Evolutionary conservation across 2,797 vertebrate genomes (phyloP), one percentile per base, ranked within the genome.

Genomic region (Mycteria americana): DNA sequence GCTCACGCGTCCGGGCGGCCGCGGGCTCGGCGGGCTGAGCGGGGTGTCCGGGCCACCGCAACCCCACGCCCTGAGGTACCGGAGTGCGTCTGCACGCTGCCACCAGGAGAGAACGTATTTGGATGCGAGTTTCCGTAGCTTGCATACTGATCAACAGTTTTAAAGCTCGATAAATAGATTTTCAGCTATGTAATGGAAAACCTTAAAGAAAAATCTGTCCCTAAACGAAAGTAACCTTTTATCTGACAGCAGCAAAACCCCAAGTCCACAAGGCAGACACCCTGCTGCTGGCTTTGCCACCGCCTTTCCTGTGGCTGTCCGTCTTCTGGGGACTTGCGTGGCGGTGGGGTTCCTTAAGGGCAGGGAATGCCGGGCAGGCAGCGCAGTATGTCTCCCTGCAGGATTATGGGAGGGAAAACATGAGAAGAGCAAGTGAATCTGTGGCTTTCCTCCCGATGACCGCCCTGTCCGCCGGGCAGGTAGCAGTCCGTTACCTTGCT

Each of bases 291-390:
- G 33, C 39, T 54, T 39, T 30, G 65, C 53, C 39, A 2, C 51
- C 15, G 12, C 5, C 1, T 18, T 53, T 13, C 23, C 13, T 4
- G 1, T 0, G 48, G 46, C 73, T 11, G 67, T 6, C 57, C 16
- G 2, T 10, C 11, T 18, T 25, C 60, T 5, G 41, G 46, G 5
- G 14, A 7, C 25, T 5, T 8, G 46, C 7, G 6, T 5, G 12
- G 70, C 3, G 6, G 10, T 18, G 64, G 4, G 6, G 14, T 11
- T 33, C 51, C 48, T 3, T 12, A 2, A 13, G 56, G 33, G 28
- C 59, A 7, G 59, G 15, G 37, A 10, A 0, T 5, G 3, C 0
- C 3, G 14, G 39, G 43, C 37, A 2, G 4, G 9, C 14, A 10
- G 31, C 3, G 48, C 48, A 5, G 46, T 1, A 1, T 3, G 27